Evolutionary conservation across 1,140 invertebrate species (phyloP), one percentile per base, ranked within the genome.

Genomic region (Steinernema khuongi): DNA sequence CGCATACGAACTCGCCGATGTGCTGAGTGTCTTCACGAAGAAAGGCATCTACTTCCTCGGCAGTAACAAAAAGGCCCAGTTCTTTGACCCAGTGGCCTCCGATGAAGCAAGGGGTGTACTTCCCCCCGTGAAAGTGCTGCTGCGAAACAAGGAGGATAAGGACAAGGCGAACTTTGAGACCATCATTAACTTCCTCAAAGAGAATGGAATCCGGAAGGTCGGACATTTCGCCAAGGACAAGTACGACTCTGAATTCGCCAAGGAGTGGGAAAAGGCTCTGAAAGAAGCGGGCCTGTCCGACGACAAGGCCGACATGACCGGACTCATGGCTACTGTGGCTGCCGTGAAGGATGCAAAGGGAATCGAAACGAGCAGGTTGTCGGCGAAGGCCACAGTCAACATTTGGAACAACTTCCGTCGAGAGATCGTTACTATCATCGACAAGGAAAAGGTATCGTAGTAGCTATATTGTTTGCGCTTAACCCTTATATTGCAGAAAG

Each of bases 351-450:
- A 99, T 87, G 95, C 98, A 75, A 85, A 89, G 0, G 97, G 99
- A 87, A 87, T 99, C 31, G 90, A 91, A 29, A 91, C 91, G n/a
- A 90, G 97, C 60, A 96, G 94, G 86, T 96, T 94, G 88, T 94
- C 97, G 0, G 93, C 91, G 80, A 87, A 93, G 80, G 92, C 95
- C 2, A 93, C 94, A 30, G 91, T 93, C 67, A 95, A 98, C 88
- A 90, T 99, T 1, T 99, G 96, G 85, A 92, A 90, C 30, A 96
- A 95, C 87, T 89, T 99, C 4, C 94, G 94, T 87, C 93, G 96
- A 87, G 93, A 98, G 87, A 93, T 99, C 72, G 96, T 98, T 91
- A 94, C 97, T 86, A 94, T 98, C 79, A 96, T 99, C 83, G 96
- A 99, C 89, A 91, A 92, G 4, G 96, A 98, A 84, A 89, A 89